Evolutionary conservation across 1,140 invertebrate species (phyloP).

Genomic region (Drosophila elegans): DNA sequence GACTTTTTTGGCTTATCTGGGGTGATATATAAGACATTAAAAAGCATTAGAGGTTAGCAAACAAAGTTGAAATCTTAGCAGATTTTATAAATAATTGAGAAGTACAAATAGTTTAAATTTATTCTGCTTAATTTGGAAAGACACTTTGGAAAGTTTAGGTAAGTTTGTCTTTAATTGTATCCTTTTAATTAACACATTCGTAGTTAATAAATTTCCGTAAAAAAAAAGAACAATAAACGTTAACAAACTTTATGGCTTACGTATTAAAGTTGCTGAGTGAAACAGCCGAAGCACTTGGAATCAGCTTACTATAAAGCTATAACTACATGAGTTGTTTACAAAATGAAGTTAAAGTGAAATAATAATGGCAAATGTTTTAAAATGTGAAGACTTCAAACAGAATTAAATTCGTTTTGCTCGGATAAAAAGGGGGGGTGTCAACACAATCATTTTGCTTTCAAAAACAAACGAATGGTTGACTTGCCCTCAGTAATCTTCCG

Average conservation of each 20-base stretch:
- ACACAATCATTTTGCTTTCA: slow-evolving; percentile 20
- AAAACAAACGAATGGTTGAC: slow-evolving; percentile 44
- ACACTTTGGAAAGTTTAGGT: background rate
- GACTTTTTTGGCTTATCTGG: background rate
- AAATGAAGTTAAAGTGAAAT: slow-evolving; percentile 30
- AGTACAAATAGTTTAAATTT: too few species aligned
- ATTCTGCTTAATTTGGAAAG: too few species aligned
- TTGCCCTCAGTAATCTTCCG: slow-evolving; percentile 50
- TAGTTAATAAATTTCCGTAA: slow-evolving; percentile 42
- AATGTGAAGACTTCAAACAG: slow-evolving; percentile 16
- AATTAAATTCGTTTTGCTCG: slow-evolving; percentile 44
- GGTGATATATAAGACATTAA: too few species aligned
- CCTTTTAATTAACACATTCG: background rate
- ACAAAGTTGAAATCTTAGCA: too few species aligned
- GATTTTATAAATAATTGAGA: too few species aligned
- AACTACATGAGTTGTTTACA: slow-evolving; percentile 13
- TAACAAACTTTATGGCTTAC: slow-evolving; percentile 71
- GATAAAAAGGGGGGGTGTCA: slow-evolving; percentile 11
- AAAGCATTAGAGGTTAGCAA: too few species aligned
- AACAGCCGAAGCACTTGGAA: slow-evolving; percentile 69
- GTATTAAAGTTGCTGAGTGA: slow-evolving; percentile 47
- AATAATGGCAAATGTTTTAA: slow-evolving; percentile 6
- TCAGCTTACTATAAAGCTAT: slow-evolving; percentile 26
- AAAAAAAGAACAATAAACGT: slow-evolving; percentile 53
- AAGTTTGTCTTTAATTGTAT: slow-evolving; percentile 9